Evolutionary conservation across 1,140 invertebrate species (phyloP), one percentile per base, ranked within the genome.

Genomic region (Leucophenga varia): DNA sequence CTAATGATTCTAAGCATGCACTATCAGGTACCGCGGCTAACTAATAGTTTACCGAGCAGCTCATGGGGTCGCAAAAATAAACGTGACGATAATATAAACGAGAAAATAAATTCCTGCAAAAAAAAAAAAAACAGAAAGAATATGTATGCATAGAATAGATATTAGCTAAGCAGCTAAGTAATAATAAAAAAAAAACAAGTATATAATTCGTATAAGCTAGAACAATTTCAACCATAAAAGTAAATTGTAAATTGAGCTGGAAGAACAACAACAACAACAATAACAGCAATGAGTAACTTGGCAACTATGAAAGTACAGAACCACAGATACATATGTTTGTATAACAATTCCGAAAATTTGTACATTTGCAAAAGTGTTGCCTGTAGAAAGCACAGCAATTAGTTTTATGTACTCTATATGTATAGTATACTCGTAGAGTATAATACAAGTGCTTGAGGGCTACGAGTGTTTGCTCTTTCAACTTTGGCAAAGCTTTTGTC

Each of bases 21-120:
- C 57, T 57, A 47, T 72, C 69, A 69, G 69, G 67, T 72, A 72
- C 57, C 39, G 64, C 57, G 40, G 65, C 56, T 55, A 74, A 45
- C 42, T 55, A 74, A 45, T 42, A 75, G 57, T 74, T 72, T 69
- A 32, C 64, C 72, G 39, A 74, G 47, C 38, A 75, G 47, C 52
- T 75, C 72, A 49, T 75, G 72, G 14, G 72, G 72, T 40, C 64
- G 64, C 56, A 74, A 54, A 57, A 74, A 73, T 47, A 74, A 55
- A 53, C 72, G 69, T 60, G 67, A 72, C 22, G 61, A 72, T 55
- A 75, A 54, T 61, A 75, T 55, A 57, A 75, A 75, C 52, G 72
- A 69, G 54, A 69, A 72, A 47, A 73, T 49, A 60, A 71, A 75
- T 54, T 74, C 64, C 72, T 75, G 55, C 17, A 46, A 54, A 21